A percentile compares a stretch with the other conserved stretches of the same genome.
Evolutionary conservation across 1,140 invertebrate genomes (phyloP).

Genomic region (Chrysomallon squamiferum): DNA sequence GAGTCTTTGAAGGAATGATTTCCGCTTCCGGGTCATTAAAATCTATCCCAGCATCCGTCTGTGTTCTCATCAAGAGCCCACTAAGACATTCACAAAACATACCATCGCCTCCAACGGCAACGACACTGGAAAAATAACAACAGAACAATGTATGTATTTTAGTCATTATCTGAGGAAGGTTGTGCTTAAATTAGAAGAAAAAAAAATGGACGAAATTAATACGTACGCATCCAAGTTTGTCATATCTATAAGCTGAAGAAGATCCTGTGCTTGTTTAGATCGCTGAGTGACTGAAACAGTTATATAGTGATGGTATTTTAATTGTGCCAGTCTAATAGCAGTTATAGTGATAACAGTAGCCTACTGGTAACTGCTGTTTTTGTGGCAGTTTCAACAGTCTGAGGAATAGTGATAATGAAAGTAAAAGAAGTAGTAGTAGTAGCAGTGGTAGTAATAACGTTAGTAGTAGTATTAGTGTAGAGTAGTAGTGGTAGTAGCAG

Average conservation of each 20-base stretch:
- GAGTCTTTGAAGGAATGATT: constrained; percentile 21
- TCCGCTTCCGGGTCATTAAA: constrained; percentile 27
- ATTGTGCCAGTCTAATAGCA: too few relatives aligned
- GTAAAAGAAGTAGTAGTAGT: too few relatives aligned
- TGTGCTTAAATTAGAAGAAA: neutral
- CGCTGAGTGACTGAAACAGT: constrained; percentile 30
- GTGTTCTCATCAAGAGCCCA: constrained; percentile 31
- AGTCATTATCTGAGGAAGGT: neutral
- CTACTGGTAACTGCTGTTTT: too few relatives aligned
- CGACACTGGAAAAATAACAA: constrained; percentile 25
- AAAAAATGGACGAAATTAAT: neutral
- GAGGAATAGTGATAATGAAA: too few relatives aligned
- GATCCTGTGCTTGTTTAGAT: constrained; percentile 31
- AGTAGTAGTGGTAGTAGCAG: too few relatives aligned
- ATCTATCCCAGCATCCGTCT: constrained; percentile 29
- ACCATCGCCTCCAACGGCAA: constrained; percentile 48
- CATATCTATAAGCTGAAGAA: constrained; percentile 29
- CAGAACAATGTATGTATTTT: neutral
- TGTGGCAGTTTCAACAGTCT: too few relatives aligned
- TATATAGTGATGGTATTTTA: neutral
- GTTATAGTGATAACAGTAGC: too few relatives aligned
- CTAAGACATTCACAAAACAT: constrained; percentile 44
- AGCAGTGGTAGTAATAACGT: too few relatives aligned
- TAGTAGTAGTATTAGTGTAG: too few relatives aligned
- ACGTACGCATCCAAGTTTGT: constrained; percentile 35